Percentiles rank a stretch among this genome's conserved stretches.
These are phyloP conservation scores for Temnothorax longispinosus DNA, from an alignment of 1,140 invertebrate species.

Conservation along the genomic window DNA sequence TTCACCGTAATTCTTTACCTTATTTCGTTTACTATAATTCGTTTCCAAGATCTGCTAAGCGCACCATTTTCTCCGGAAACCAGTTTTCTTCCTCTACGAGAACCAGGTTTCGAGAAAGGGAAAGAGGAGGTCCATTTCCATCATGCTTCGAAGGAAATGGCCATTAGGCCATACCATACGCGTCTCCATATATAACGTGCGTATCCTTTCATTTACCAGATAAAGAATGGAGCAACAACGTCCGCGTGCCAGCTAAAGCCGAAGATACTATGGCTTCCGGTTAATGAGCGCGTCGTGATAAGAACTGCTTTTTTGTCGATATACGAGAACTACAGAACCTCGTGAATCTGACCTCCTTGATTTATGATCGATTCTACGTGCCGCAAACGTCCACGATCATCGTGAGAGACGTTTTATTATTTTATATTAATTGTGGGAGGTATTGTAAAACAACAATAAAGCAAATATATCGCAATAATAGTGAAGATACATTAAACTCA, in stretches of 20 bases:
- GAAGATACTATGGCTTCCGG: constrained; percentile 83
- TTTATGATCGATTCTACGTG: background rate
- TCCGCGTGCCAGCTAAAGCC: constrained; percentile 65
- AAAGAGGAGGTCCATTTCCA: background rate
- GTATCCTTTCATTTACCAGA: constrained; percentile 69
- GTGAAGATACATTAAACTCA: background rate
- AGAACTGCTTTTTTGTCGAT: constrained; percentile 65
- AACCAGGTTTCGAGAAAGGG: constrained; percentile 8
- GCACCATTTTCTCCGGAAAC: constrained; percentile 25
- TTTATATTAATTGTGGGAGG: background rate
- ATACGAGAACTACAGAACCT: constrained; percentile 9
- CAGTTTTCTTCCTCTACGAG: background rate
- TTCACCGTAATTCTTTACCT: background rate
- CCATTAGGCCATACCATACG: background rate
- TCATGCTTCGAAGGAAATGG: background rate
- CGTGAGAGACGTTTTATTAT: background rate
- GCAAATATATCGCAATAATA: background rate
- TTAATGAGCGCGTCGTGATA: constrained; percentile 79
- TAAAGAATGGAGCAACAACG: constrained; percentile 61
- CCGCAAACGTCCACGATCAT: background rate
- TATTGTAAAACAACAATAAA: background rate
- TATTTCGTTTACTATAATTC: background rate
- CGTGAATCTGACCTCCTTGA: background rate
- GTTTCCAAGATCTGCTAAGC: background rate
- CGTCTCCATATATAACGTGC: constrained; percentile 23